These are phyloP conservation scores for Stenodema calcarata DNA, from an alignment of 2,888 invertebrate species.

Conservation along the genomic window DNA sequence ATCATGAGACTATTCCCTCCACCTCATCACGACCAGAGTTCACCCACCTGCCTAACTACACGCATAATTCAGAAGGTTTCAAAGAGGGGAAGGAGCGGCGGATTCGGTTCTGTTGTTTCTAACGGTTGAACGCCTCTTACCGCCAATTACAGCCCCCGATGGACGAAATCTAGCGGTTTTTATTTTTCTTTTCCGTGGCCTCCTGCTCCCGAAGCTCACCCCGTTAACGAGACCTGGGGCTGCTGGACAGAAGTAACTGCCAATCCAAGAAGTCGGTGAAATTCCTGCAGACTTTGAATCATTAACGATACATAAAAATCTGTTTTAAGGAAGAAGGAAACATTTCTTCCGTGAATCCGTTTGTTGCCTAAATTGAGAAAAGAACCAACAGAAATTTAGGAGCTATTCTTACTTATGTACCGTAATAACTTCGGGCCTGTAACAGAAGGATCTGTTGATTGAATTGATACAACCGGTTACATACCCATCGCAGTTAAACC, in stretches of 20 bases:
- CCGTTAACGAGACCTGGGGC: conserved; percentile 1
- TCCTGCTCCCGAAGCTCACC: background rate
- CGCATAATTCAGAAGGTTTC: background rate
- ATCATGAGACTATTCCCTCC: background rate
- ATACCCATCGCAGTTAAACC: no score
- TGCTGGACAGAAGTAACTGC: background rate
- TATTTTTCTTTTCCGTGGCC: conserved; percentile 9
- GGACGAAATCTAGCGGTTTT: conserved; percentile 28
- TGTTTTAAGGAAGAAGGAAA: no score
- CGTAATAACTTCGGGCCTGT: no score
- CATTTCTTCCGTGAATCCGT: no score
- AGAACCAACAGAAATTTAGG: no score
- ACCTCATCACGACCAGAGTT: background rate
- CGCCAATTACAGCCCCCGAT: conserved; percentile 25
- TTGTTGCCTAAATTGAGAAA: no score
- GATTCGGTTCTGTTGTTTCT: conserved; percentile 36
- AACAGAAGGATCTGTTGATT: no score
- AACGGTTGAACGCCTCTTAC: conserved; percentile 34
- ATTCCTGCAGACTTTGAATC: no score
- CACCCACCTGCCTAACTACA: background rate
- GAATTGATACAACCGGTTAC: no score
- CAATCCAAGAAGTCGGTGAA: background rate
- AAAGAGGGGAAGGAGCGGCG: background rate
- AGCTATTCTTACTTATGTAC: no score
- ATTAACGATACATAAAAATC: no score